Evolutionary conservation across 2,888 invertebrate genomes (phyloP), one percentile per base, ranked within the genome.

Genomic region (Lysandra bellargus): DNA sequence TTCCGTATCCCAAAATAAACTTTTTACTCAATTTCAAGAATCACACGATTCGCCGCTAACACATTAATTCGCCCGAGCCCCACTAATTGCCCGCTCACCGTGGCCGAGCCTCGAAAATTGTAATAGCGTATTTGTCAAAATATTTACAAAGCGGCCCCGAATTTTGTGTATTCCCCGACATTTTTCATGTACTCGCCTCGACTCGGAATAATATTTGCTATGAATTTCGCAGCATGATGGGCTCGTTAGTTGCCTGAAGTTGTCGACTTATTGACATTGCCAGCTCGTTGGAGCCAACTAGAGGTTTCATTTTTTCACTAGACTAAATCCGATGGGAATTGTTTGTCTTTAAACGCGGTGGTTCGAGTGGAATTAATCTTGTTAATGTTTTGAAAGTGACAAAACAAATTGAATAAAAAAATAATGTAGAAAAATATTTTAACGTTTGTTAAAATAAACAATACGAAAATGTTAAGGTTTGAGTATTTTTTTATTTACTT

Each of bases 211-310:
- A 91, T 90, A 90, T 92, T 92, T 91, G 87, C 88, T 83, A 84
- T 86, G 86, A 86, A 85, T 86, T 85, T 83, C 85, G 82, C 80
- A 83, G 83, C 85, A 86, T 86, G 88, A 89, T 86, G 86, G 83
- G 86, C 89, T 91, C 91, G 91, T 91, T 91, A 91, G 87, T 83
- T 83, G 86, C 87, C 85, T 87, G 84, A 83, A 86, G 84, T 86
- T 85, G 85, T 84, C 84, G 87, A 88, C 87, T 86, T 91, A 90
- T 91, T 91, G 90, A 90, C 90, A 88, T 91, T 90, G 83, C 86
- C 90, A 89, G 91, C 91, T 91, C 91, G 91, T 91, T 91, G 91
- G 85, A 87, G 87, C 85, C 87, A 84, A 86, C 84, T 80, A 81
- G 78, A 76, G 78, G 80, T 80, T 82, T 81, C 82, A 80, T 82